phyloP scores from a whole-genome alignment of 2,797 vertebrate species.

The Anas flavirostris region DNA sequence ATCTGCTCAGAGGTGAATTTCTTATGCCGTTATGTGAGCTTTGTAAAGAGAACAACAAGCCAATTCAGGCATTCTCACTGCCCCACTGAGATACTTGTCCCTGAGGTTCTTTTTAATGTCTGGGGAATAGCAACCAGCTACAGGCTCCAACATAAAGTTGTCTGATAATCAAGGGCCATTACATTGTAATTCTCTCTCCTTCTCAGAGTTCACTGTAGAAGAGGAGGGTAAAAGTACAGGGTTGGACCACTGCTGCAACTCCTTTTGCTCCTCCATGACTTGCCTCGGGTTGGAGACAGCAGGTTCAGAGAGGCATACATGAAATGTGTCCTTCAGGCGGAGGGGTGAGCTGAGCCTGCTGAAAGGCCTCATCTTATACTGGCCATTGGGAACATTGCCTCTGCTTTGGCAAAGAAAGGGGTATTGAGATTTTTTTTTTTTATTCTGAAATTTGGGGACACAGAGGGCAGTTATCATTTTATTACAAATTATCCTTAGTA shows the following conservation, averaged over 20 bases:
- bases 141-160: not conserved
- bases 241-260: not conserved
- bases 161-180: not conserved
- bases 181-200: not conserved
- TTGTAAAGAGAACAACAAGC: not conserved
- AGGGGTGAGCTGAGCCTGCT: not conserved
- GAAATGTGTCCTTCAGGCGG: not conserved
- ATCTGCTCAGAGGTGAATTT: not conserved
- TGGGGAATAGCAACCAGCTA: not conserved
- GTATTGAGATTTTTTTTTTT: not conserved
- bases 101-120: not conserved
- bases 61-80: not conserved
- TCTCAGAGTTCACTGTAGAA: not conserved
- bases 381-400: not conserved
- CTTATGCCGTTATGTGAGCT: not conserved
- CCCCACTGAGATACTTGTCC: not conserved
- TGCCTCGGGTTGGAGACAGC: not conserved
- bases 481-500: not conserved
- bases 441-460: not conserved
- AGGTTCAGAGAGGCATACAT: accelerated
- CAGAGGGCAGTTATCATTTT: not conserved
- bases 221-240: not conserved
- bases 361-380: not conserved
- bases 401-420: not conserved
- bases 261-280: not conserved